A percentile compares a stretch with the other conserved stretches of the same genome.
Evolutionary conservation across 2,888 invertebrate genomes (phyloP).

Genomic region (Lypha dubia): DNA sequence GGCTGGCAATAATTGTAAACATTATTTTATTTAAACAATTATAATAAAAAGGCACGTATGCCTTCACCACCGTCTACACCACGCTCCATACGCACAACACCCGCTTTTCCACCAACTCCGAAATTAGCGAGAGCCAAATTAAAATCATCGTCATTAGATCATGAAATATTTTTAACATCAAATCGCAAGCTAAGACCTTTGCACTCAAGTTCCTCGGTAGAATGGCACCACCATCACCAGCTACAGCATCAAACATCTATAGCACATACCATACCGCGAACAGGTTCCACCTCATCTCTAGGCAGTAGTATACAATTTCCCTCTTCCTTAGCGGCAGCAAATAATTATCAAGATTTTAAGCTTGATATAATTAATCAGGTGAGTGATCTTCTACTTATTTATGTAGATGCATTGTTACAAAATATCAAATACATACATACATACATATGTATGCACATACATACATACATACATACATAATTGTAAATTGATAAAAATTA

Average conservation of each 20-base stretch:
- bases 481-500: conserved; percentile 37
- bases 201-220: conserved; percentile 72
- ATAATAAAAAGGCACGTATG: conserved; percentile 61
- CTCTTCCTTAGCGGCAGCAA: conserved; percentile 74
- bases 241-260: conserved; percentile 67
- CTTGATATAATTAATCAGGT: conserved; percentile 83
- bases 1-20: neutral
- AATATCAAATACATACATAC: neutral
- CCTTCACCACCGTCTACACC: conserved; percentile 70
- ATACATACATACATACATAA: too few relatives aligned
- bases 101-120: conserved; percentile 63
- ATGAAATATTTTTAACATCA: conserved; percentile 77
- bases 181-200: conserved; percentile 75
- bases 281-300: conserved; percentile 80
- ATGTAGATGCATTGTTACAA: neutral
- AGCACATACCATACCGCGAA: conserved; percentile 77
- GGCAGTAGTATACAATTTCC: conserved; percentile 77
- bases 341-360: conserved; percentile 82
- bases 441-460: too few relatives aligned
- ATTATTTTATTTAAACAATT: conserved; percentile 22
- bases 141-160: conserved; percentile 79
- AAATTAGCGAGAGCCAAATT: conserved; percentile 74
- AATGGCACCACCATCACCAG: conserved; percentile 75
- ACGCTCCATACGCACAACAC: conserved; percentile 67
- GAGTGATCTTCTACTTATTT: conserved; percentile 54